Evolutionary conservation across 2,113 vertebrate species (phyloP).

Genomic region (Crypturellus undulatus): DNA sequence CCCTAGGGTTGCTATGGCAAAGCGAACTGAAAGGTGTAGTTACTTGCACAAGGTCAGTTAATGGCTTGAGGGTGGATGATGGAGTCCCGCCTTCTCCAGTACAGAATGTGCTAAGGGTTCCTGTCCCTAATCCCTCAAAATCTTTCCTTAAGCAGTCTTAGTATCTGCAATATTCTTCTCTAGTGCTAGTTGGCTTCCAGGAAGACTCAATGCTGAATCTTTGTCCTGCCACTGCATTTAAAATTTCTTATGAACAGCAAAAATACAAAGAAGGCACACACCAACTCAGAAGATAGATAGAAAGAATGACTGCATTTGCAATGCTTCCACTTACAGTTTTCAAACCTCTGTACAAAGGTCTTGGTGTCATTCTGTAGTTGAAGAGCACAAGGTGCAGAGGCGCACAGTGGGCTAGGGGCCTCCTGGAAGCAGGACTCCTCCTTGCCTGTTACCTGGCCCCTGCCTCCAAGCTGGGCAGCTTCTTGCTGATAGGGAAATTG

Average conservation of each 20-base stretch:
- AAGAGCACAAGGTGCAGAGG: not conserved
- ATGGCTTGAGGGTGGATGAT: not conserved
- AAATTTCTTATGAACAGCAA: not conserved
- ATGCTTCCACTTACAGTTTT: not conserved
- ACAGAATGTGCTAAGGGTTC: not conserved
- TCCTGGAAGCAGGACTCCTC: not conserved
- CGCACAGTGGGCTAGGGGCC: not conserved
- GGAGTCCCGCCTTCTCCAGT: not conserved
- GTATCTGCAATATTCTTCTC: not conserved
- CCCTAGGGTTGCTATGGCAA: not conserved
- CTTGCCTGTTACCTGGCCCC: not conserved
- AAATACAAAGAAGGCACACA: not conserved
- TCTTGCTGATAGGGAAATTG: not conserved
- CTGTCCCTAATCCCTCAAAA: not conserved
- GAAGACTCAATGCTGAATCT: not conserved
- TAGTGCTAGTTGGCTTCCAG: not conserved
- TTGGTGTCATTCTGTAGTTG: not conserved
- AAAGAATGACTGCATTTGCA: not conserved
- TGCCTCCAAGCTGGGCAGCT: not conserved
- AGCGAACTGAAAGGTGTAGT: not conserved
- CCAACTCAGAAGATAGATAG: not conserved
- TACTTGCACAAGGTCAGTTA: not conserved
- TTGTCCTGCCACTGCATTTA: not conserved
- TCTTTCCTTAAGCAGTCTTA: not conserved
- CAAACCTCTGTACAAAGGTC: not conserved